Evolutionary conservation across 2,888 invertebrate genomes (phyloP), one percentile per base, ranked within the genome.

Genomic region (Lochmaea capreae): DNA sequence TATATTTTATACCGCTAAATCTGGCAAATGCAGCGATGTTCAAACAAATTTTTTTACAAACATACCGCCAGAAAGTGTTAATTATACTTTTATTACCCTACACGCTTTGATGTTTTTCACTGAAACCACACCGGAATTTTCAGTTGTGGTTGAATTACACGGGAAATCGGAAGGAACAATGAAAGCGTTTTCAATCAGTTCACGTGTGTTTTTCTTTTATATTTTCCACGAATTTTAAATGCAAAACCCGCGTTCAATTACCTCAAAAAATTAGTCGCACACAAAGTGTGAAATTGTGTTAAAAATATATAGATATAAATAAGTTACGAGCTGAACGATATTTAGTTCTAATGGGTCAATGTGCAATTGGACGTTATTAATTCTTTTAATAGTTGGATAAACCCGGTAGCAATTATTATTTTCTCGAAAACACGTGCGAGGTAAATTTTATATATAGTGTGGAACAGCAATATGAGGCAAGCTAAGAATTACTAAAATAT

Each of bases 221-320:
- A 39, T 39, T 39, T 39, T 39, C 33, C 33, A 39, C 8, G 33
- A 39, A 39, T 39, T 5, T 39, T 9, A 39, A 46, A 43, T n/a
- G n/a, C n/a, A n/a, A n/a, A n/a, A n/a, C n/a, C 46, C 3, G 11
- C 46, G 46, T 46, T 46, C 46, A 46, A 46, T 39, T 46, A 46
- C 14, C 46, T 46, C 46, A 46, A 46, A 46, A 46, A 46, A 46
- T 39, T 14, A 14, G 46, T 46, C 5, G 46, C 14, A 14, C 2
- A 46, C 46, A 46, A 14, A 46, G 46, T 14, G 14, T 14, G 9
- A 39, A 39, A 39, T 39, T 39, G 33, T 39, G 33, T 39, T 39
- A 39, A n/a, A 49, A 49, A 49, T 49, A 49, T 49, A 49, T n/a
- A 54, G 54, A 11, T 54, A 54, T 54, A 54, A 54, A 54, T 54